Percentiles rank a stretch among this genome's conserved stretches.
phyloP scores from a whole-genome alignment of 1,140 invertebrate species.

The Mercenaria mercenaria region DNA sequence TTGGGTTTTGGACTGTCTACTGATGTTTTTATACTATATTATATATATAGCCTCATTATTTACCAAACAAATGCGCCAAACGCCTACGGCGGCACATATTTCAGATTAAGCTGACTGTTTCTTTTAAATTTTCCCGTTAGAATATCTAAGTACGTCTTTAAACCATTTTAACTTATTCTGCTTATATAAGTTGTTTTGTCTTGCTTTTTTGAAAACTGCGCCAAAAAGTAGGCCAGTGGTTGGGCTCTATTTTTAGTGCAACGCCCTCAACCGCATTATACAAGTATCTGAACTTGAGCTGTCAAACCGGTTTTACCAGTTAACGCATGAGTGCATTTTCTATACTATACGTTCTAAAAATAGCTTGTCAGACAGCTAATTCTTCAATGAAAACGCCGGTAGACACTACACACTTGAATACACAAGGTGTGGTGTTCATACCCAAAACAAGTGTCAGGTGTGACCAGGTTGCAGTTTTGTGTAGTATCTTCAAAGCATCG shows the following conservation, averaged over 20 bases:
- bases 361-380: background rate
- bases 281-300: constrained; percentile 42
- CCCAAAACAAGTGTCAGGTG: constrained; percentile 21
- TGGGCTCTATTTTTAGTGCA: background rate
- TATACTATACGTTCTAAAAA: constrained; percentile 37
- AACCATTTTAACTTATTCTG: no score
- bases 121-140: no score
- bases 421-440: constrained; percentile 62
- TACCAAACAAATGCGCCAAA: no score
- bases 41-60: no score
- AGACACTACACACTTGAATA: constrained; percentile 28
- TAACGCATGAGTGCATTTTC: constrained; percentile 13
- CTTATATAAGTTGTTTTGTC: no score
- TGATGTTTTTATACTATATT: no score
- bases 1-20: no score
- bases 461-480: constrained; percentile 9
- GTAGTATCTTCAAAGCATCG: background rate
- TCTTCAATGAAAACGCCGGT: constrained; percentile 37
- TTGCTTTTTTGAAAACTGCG: background rate
- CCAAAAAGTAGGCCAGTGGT: background rate
- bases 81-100: no score
- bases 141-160: no score
- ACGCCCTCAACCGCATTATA: background rate
- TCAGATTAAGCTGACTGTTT: no score
- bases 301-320: constrained; percentile 65